A percentile compares a stretch with the other conserved stretches of the same genome.
phyloP scores from a whole-genome alignment of 2,113 vertebrate genomes.

The Xenopus borealis region DNA sequence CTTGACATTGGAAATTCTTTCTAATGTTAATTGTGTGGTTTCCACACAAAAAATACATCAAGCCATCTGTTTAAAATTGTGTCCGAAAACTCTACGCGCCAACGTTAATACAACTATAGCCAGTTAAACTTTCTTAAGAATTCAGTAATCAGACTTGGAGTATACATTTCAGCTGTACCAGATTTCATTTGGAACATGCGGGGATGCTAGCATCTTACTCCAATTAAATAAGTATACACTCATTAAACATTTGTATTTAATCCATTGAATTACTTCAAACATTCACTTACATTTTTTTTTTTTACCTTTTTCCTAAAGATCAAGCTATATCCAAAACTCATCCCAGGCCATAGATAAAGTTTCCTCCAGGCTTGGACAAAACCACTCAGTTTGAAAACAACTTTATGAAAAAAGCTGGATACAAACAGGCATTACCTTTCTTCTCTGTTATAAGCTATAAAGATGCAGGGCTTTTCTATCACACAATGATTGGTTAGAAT shows the following conservation, averaged over 20 bases:
- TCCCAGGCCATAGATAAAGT: neutral
- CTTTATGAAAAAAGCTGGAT: no score
- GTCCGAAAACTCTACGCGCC: slow-evolving; percentile 35
- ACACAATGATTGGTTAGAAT: no score
- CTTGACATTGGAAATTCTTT: slow-evolving; percentile 41
- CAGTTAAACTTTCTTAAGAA: slow-evolving; percentile 30
- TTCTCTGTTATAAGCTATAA: no score
- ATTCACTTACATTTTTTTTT: neutral
- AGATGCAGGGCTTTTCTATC: no score
- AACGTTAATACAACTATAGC: slow-evolving; percentile 33
- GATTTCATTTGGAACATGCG: slow-evolving; percentile 20
- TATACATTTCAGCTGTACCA: slow-evolving; percentile 21
- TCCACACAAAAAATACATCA: slow-evolving; percentile 32
- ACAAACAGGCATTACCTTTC: no score
- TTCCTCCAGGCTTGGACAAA: neutral
- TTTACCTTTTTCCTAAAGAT: neutral
- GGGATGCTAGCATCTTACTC: neutral
- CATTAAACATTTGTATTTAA: neutral
- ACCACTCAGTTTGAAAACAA: no score
- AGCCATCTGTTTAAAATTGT: slow-evolving; percentile 42
- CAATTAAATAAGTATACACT: neutral
- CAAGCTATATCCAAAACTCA: neutral
- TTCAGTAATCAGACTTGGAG: slow-evolving; percentile 37
- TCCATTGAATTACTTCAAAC: neutral
- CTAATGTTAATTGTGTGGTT: slow-evolving; percentile 46